Evolutionary conservation across 2,797 vertebrate species (phyloP), one percentile per base, ranked within the genome.

Genomic region (Ctenochaetus hawaiiensis): DNA sequence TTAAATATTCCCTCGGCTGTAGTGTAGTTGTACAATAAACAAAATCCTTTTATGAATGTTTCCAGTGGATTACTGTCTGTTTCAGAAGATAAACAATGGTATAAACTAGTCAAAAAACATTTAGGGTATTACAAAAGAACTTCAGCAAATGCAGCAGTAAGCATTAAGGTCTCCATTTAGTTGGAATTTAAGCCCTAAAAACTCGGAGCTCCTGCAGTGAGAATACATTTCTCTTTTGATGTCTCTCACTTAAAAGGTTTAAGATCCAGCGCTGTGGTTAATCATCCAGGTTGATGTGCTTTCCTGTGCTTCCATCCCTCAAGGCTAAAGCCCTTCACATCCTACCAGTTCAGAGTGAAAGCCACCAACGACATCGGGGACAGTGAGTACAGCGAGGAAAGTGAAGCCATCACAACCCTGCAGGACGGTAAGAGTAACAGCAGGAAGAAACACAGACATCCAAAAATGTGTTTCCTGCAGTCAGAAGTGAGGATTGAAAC

Each of bases 281-380:
- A 30, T 78, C 64, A 54, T 72, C 18, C 13, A 47, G 39, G 71
- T 43, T 83, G 57, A 86, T 72, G 70, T 18, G 65, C 26, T 75
- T 34, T 56, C 45, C 62, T 84, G 53, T 78, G 67, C 56, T 83
- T 78, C 16, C 30, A 0, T 65, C 43, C 63, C 57, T 0, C 48
- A 47, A 99, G 98, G 91, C 87, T 99, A 79, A 99, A 99, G 89
- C 98, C 98, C 34, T 99, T 99, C 91, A 99, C 98, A 0, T 98
- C 97, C 67, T 99, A 99, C 94, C 98, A 98, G 94, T 99, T 99
- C 94, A 94, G 97, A 0, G 96, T 99, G 11, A 99, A 98, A 87
- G 97, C 98, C 0, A 99, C 98, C 0, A 99, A 99, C 0, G 98
- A 99, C 93, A 97, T 99, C 0, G 98, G 98, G 30, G 98, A 99